These are phyloP conservation scores for Nannoperca obscura DNA, from an alignment of 2,797 vertebrate genomes.

Conservation along the genomic window DNA sequence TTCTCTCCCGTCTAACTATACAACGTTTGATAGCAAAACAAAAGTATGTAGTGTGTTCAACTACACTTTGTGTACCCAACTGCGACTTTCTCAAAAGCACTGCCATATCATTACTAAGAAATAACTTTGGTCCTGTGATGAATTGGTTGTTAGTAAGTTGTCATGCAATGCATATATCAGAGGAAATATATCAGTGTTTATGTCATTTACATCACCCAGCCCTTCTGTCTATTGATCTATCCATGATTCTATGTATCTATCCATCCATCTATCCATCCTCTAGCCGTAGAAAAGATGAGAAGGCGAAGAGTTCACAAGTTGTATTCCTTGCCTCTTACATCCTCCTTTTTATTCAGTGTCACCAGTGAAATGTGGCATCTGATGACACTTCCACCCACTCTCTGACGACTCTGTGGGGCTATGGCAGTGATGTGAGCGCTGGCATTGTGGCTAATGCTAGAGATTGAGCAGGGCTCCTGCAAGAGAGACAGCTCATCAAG, in stretches of 20 bases:
- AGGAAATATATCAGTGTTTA: not conserved
- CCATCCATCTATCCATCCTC: not conserved
- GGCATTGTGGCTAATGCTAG: slow-evolving; percentile 71
- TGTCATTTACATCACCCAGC: not conserved
- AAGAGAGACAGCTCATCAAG: slow-evolving; percentile 84
- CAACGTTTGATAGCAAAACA: not conserved
- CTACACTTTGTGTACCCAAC: not conserved
- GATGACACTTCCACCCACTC: slow-evolving; percentile 75
- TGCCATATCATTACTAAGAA: not conserved
- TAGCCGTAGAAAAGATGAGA: slow-evolving; percentile 21
- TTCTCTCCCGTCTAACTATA: not conserved
- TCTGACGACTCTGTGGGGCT: slow-evolving; percentile 56
- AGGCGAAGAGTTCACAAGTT: slow-evolving; percentile 29
- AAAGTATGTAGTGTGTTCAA: not conserved
- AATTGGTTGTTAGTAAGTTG: not conserved
- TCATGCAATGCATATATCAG: not conserved
- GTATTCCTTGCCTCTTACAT: slow-evolving; percentile 43
- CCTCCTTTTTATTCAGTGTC: slow-evolving; percentile 70
- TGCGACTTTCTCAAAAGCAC: not conserved
- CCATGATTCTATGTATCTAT: no score
- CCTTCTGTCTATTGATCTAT: not conserved
- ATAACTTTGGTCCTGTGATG: slow-evolving; percentile 5
- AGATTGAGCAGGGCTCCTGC: slow-evolving; percentile 70
- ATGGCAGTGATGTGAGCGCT: slow-evolving; percentile 67
- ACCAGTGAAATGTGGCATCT: slow-evolving; percentile 79